These are phyloP conservation scores for Lampropteryx suffumata DNA, from an alignment of 2,888 invertebrate genomes.

Conservation along the genomic window DNA sequence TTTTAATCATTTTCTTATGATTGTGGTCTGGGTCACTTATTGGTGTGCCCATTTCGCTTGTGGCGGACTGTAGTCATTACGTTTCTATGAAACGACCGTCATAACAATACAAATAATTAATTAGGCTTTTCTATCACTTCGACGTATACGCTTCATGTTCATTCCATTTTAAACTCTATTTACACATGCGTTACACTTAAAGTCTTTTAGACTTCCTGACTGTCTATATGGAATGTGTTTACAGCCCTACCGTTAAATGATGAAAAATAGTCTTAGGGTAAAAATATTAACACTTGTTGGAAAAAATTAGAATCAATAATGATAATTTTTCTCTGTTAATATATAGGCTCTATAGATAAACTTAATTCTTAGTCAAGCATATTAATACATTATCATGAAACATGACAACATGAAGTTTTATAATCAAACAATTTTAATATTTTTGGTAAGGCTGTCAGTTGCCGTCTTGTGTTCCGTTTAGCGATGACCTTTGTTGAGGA, in stretches of 20 bases:
- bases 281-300: not conserved
- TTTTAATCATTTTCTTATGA: not conserved
- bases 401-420: not conserved
- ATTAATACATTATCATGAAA: not conserved
- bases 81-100: constrained; percentile 79
- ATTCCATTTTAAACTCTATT: constrained; percentile 30
- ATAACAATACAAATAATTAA: constrained; percentile 73
- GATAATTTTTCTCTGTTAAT: too few relatives aligned
- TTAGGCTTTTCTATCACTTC: constrained; percentile 80
- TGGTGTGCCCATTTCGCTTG: not conserved
- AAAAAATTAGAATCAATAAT: too few relatives aligned
- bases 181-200: constrained; percentile 38
- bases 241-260: constrained; percentile 24
- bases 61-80: constrained; percentile 44
- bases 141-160: constrained; percentile 72
- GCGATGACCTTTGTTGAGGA: constrained; percentile 56
- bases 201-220: constrained; percentile 61
- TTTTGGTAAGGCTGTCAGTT: constrained; percentile 29
- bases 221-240: constrained; percentile 50
- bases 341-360: too few relatives aligned
- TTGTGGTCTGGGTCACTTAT: not conserved
- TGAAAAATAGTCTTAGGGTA: not conserved
- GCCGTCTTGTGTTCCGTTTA: constrained; percentile 41
- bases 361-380: not conserved
- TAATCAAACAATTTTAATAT: constrained; percentile 6